phyloP scores from a whole-genome alignment of 2,888 invertebrate genomes.

The Harpagoxenus sublaevis region DNA sequence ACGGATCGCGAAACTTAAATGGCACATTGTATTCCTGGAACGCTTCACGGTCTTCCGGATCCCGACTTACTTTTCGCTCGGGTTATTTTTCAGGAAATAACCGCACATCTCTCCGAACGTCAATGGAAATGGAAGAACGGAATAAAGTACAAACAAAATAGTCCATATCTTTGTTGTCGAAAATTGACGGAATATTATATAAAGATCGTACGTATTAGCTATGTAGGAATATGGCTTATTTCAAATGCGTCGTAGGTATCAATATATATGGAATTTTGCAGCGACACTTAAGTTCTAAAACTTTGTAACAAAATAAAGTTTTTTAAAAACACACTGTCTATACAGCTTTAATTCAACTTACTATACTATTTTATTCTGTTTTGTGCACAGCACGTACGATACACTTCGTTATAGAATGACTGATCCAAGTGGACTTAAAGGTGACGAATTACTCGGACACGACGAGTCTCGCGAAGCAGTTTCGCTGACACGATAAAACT shows the following conservation, averaged over 20 bases:
- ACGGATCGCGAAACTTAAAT: slow-evolving; percentile 64
- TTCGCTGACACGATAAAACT: slow-evolving; percentile 58
- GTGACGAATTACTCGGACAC: slow-evolving; percentile 62
- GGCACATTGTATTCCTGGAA: slow-evolving; percentile 60
- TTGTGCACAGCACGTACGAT: neutral
- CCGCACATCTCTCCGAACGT: slow-evolving; percentile 48
- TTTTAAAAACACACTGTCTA: neutral
- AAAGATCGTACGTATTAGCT: neutral
- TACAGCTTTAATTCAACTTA: neutral
- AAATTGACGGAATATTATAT: neutral
- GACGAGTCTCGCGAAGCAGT: slow-evolving; percentile 35
- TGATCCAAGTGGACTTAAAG: slow-evolving; percentile 26
- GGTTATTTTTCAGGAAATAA: slow-evolving; percentile 67
- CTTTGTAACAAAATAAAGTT: neutral
- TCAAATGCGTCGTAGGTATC: neutral
- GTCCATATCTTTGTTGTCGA: slow-evolving; percentile 46
- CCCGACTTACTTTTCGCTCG: slow-evolving; percentile 54
- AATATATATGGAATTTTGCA: neutral
- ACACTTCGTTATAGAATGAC: slow-evolving; percentile 30
- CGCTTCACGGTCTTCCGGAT: slow-evolving; percentile 57
- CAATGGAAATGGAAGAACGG: slow-evolving; percentile 68
- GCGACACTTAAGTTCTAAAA: neutral
- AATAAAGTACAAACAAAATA: slow-evolving; percentile 53
- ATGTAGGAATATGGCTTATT: neutral
- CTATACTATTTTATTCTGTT: neutral